Conservation (phyloP, 2,113 vertebrate genomes). For the Struthidea cinerea region DNA sequence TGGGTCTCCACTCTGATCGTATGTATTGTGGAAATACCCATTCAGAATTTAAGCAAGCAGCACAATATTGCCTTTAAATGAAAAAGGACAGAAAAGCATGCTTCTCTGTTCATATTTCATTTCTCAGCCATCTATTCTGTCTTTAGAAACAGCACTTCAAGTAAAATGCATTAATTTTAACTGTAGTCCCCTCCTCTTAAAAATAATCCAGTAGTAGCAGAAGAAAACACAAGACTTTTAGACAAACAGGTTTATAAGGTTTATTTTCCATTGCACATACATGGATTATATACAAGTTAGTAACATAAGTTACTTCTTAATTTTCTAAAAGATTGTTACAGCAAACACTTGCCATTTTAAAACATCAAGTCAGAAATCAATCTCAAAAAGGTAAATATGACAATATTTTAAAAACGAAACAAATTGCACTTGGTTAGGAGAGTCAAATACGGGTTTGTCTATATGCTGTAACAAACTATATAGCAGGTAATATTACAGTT, state of each 20-base stretch:
- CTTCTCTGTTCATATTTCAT: neutral
- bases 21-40: neutral
- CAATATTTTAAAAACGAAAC: slow-evolving; percentile 57
- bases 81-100: neutral
- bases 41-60: neutral
- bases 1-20: neutral
- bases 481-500: slow-evolving; percentile 62
- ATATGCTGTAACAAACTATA: slow-evolving; percentile 65
- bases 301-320: slow-evolving; percentile 75
- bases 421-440: slow-evolving; percentile 67
- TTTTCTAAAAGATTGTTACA: slow-evolving; percentile 76
- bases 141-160: neutral
- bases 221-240: slow-evolving; percentile 65
- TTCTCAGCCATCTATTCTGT: neutral
- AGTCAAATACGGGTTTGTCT: slow-evolving; percentile 60
- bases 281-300: slow-evolving; percentile 80
- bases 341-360: slow-evolving; percentile 68
- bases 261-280: slow-evolving; percentile 82
- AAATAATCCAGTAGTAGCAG: neutral
- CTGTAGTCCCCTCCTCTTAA: neutral
- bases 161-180: neutral
- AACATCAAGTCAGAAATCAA: slow-evolving; percentile 70
- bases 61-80: neutral
- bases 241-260: slow-evolving; percentile 77
- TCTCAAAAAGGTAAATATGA: slow-evolving; percentile 69